Conservation (phyloP, 2,888 invertebrate genomes). For the Polymixis lichenea region DNA sequence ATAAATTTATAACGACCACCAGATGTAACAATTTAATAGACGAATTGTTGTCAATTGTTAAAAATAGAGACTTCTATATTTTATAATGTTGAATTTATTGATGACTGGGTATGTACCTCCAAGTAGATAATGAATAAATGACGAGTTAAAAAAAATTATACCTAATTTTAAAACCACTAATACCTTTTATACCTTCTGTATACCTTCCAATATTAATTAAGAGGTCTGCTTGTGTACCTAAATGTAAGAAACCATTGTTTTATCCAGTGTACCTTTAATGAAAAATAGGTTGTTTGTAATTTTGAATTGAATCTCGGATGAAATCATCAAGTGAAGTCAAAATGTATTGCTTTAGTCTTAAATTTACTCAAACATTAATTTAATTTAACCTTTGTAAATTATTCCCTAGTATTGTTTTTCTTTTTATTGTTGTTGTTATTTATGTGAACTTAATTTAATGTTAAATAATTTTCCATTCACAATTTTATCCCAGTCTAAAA, state of each 20-base stretch:
- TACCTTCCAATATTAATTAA: slow-evolving; percentile 49
- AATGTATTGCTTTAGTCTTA: slow-evolving; percentile 30
- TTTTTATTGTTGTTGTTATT: slow-evolving; percentile 82
- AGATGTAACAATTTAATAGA: slow-evolving; percentile 71
- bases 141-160: slow-evolving; percentile 19
- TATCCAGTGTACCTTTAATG: slow-evolving; percentile 43
- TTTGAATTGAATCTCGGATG: slow-evolving; percentile 58
- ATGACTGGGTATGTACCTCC: slow-evolving; percentile 65
- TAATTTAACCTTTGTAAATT: slow-evolving; percentile 56
- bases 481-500: slow-evolving; percentile 33
- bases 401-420: slow-evolving; percentile 67
- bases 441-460: slow-evolving; percentile 71
- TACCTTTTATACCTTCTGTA: slow-evolving; percentile 56
- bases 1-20: slow-evolving; percentile 67
- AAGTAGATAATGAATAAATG: slow-evolving; percentile 52
- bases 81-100: slow-evolving; percentile 74
- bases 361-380: slow-evolving; percentile 48
- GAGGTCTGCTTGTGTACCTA: slow-evolving; percentile 33
- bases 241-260: slow-evolving; percentile 31
- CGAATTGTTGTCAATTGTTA: slow-evolving; percentile 85
- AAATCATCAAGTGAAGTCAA: slow-evolving; percentile 37
- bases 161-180: slow-evolving; percentile 52
- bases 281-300: slow-evolving; percentile 37
- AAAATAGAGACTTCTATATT: slow-evolving; percentile 73
- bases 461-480: slow-evolving; percentile 53